Percentiles rank a stretch among this genome's conserved stretches.
phyloP scores from a whole-genome alignment of 1,140 invertebrate species.

The Probaryconus sp. region DNA sequence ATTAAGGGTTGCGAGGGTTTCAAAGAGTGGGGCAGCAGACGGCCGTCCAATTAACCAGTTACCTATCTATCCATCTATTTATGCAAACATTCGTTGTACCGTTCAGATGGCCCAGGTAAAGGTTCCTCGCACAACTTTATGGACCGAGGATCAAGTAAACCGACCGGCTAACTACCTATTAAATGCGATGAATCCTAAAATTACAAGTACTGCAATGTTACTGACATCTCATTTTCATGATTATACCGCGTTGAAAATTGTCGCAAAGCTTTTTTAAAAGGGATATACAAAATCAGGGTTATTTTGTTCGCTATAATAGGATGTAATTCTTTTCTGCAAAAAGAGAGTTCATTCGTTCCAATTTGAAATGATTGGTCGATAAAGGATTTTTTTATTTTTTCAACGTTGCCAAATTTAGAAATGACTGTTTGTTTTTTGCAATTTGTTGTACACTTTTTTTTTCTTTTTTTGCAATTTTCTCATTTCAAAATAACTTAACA shows the following conservation, averaged over 20 bases:
- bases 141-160: constrained; percentile 39
- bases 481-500: no score
- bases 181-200: constrained; percentile 70
- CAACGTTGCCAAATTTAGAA: no score
- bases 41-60: constrained; percentile 49
- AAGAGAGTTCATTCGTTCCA: background rate
- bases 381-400: no score
- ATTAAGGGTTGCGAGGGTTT: constrained; percentile 54
- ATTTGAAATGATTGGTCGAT: constrained; percentile 1
- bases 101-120: constrained; percentile 40
- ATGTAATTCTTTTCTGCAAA: no score
- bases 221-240: constrained; percentile 45
- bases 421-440: no score
- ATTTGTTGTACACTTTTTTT: no score
- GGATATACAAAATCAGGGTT: constrained; percentile 14
- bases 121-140: constrained; percentile 60
- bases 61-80: constrained; percentile 53
- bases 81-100: constrained; percentile 34
- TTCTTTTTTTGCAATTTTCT: no score
- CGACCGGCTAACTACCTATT: constrained; percentile 52
- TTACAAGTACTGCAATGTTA: constrained; percentile 50
- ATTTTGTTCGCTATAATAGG: constrained; percentile 6
- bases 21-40: constrained; percentile 49
- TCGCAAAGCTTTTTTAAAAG: constrained; percentile 2
- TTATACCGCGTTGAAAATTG: constrained; percentile 37